These are phyloP conservation scores for Eclectus roratus DNA, from an alignment of 2,113 vertebrate genomes.

Conservation along the genomic window DNA sequence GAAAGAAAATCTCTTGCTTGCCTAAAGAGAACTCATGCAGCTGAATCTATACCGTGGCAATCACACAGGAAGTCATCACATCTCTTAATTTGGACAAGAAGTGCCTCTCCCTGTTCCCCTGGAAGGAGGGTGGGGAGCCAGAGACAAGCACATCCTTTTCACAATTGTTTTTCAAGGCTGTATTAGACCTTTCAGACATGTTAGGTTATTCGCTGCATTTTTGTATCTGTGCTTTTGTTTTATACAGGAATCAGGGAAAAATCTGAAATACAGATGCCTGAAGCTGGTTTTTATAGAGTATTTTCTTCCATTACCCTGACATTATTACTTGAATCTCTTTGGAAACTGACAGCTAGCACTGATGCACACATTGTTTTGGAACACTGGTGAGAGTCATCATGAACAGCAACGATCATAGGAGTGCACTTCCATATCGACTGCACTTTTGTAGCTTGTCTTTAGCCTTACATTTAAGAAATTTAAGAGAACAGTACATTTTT, in stretches of 20 bases:
- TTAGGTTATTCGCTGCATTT: not conserved
- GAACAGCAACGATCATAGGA: not conserved
- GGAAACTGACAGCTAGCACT: not conserved
- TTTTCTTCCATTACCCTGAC: not conserved
- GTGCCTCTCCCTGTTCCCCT: conserved; percentile 50
- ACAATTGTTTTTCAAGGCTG: conserved; percentile 4
- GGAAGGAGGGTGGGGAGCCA: conserved; percentile 40
- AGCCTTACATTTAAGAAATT: not conserved
- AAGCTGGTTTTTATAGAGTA: not conserved
- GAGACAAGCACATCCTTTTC: conserved; percentile 18
- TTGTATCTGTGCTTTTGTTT: not conserved
- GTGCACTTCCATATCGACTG: no score
- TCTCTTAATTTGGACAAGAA: conserved; percentile 36
- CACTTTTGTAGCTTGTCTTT: not conserved
- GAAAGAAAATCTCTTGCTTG: not conserved
- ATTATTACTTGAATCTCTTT: not conserved
- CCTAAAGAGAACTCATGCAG: not conserved
- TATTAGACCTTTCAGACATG: not conserved
- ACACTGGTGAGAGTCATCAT: not conserved
- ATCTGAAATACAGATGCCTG: not conserved
- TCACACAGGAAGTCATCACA: not conserved
- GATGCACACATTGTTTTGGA: not conserved
- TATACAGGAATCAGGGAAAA: not conserved
- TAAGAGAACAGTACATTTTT: not conserved
- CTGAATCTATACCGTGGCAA: not conserved